phyloP scores from a whole-genome alignment of 1,140 invertebrate species.

The Drosophila hydei region DNA sequence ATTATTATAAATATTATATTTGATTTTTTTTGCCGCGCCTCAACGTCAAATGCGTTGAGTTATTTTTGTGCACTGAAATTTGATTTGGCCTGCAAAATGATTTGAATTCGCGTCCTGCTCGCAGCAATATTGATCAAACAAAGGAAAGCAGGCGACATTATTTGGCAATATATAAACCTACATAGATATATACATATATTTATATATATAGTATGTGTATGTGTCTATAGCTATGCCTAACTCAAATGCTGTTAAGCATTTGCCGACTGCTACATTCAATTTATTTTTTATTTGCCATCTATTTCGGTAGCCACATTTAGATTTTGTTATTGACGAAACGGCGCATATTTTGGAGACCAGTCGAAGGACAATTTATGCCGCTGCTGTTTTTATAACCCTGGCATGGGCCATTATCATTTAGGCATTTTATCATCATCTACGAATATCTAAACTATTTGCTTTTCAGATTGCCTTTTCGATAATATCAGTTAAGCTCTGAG shows the following conservation, averaged over 20 bases:
- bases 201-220: conserved; percentile 17
- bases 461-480: neutral
- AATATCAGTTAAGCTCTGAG: neutral
- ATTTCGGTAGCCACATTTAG: conserved; percentile 61
- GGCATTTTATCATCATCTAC: conserved; percentile 6
- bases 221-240: conserved; percentile 21
- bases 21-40: conserved; percentile 21
- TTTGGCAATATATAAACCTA: conserved; percentile 35
- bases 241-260: conserved; percentile 44
- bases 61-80: conserved; percentile 61
- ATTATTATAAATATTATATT: neutral
- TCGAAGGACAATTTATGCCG: conserved; percentile 37
- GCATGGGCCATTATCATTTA: conserved; percentile 14
- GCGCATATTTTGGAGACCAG: conserved; percentile 24
- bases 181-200: conserved; percentile 1
- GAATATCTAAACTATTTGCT: neutral
- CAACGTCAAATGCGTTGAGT: conserved; percentile 54
- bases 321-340: conserved; percentile 30
- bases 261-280: conserved; percentile 30
- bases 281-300: conserved; percentile 54
- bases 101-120: conserved; percentile 13
- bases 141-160: conserved; percentile 51
- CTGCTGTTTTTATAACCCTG: conserved; percentile 25
- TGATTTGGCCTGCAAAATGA: conserved; percentile 34
- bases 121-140: conserved; percentile 75